Evolutionary conservation across 1,140 invertebrate species (phyloP).

Genomic region (Pogonognathellus flavescens): DNA sequence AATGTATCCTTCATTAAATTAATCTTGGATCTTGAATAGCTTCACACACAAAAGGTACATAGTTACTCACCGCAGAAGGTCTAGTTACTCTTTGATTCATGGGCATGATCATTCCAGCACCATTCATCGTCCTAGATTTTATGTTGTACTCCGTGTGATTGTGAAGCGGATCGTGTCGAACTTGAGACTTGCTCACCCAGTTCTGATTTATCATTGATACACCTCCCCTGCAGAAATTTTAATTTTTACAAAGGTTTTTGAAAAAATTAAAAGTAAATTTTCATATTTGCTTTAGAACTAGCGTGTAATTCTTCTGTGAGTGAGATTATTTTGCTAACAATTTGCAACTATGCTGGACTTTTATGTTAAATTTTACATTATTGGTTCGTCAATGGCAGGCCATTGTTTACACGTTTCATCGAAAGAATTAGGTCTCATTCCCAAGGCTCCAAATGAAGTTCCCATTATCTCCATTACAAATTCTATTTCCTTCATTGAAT

Average conservation of each 20-base stretch:
- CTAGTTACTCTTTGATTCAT: not conserved
- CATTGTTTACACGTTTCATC: constrained; percentile 58
- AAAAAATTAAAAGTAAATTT: too few relatives aligned
- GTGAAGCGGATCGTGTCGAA: not conserved
- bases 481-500: constrained; percentile 51
- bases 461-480: constrained; percentile 53
- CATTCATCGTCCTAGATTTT: not conserved
- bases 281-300: too few relatives aligned
- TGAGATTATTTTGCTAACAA: too few relatives aligned
- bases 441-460: constrained; percentile 51
- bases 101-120: not conserved
- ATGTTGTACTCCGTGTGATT: not conserved
- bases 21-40: too few relatives aligned
- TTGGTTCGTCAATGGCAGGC: constrained; percentile 53
- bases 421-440: constrained; percentile 44
- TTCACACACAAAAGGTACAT: too few relatives aligned
- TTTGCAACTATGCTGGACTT: too few relatives aligned
- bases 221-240: not conserved
- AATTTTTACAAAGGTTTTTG: too few relatives aligned
- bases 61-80: not conserved
- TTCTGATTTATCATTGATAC: not conserved
- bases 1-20: not conserved
- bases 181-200: not conserved
- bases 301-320: too few relatives aligned
- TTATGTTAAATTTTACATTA: too few relatives aligned